These are phyloP conservation scores for Drosophila crucigera DNA, from an alignment of 2,888 invertebrate species.

Conservation along the genomic window DNA sequence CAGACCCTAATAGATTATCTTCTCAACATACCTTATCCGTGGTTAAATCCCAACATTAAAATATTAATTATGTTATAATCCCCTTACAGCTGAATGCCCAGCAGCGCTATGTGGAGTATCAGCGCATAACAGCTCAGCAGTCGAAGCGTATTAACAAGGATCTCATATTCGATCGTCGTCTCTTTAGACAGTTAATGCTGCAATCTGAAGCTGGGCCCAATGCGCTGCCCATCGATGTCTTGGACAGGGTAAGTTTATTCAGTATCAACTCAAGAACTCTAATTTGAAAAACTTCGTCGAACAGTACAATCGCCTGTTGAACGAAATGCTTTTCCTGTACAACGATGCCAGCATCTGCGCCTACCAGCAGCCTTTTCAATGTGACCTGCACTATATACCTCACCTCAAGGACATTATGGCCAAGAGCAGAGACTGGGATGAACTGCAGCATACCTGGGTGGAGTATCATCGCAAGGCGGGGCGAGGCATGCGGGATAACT, in stretches of 20 bases:
- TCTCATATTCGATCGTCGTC: conserved; percentile 89
- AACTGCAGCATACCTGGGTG: conserved; percentile 94
- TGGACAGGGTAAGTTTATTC: conserved; percentile 89
- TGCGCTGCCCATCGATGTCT: conserved; percentile 92
- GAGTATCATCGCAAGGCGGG: conserved; percentile 96
- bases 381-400: conserved; percentile 92
- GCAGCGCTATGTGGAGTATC: conserved; percentile 92
- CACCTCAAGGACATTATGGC: conserved; percentile 92
- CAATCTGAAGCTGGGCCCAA: conserved; percentile 93
- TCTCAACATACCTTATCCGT: background rate
- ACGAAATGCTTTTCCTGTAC: conserved; percentile 95
- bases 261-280: background rate
- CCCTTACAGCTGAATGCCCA: conserved; percentile 90
- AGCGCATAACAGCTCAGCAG: conserved; percentile 91
- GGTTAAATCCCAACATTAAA: background rate
- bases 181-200: conserved; percentile 90
- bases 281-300: background rate
- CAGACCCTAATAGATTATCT: background rate
- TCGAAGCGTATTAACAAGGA: conserved; percentile 90
- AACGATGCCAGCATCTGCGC: conserved; percentile 94
- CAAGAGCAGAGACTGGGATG: conserved; percentile 93
- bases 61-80: background rate
- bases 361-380: conserved; percentile 93
- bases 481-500: conserved; percentile 91
- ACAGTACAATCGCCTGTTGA: conserved; percentile 93